Conservation (phyloP, 2,797 vertebrate species). For the Toxotes lorentzi region DNA sequence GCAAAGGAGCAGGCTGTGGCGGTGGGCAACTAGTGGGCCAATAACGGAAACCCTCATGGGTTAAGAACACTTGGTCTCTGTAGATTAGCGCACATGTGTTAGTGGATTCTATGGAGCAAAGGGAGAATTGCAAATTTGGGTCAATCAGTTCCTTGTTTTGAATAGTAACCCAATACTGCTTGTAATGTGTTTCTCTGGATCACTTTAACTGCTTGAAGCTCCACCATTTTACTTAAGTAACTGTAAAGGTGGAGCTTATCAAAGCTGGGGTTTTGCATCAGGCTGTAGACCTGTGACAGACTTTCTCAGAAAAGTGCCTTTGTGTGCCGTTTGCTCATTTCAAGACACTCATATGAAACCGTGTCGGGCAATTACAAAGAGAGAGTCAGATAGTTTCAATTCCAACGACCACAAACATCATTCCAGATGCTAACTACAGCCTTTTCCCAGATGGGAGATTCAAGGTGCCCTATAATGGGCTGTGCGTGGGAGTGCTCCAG, state of each 20-base stretch:
- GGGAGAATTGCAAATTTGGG: slow-evolving; percentile 37
- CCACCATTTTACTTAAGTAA: slow-evolving; percentile 24
- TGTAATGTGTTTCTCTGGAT: slow-evolving; percentile 17
- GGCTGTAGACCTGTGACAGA: neutral
- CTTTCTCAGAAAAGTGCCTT: slow-evolving; percentile 18
- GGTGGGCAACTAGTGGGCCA: slow-evolving; percentile 47
- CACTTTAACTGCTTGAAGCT: slow-evolving; percentile 17
- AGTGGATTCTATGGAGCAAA: slow-evolving; percentile 48
- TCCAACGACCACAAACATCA: slow-evolving; percentile 64
- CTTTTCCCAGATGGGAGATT: slow-evolving; percentile 67
- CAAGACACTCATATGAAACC: slow-evolving; percentile 20
- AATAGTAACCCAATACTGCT: neutral
- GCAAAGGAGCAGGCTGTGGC: slow-evolving; percentile 40
- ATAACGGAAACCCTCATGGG: slow-evolving; percentile 57
- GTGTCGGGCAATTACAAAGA: slow-evolving; percentile 56
- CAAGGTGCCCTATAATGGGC: slow-evolving; percentile 76
- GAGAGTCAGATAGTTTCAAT: slow-evolving; percentile 58
- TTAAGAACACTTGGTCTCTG: slow-evolving; percentile 66
- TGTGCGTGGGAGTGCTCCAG: slow-evolving; percentile 67
- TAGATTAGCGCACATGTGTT: slow-evolving; percentile 62
- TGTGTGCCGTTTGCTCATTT: slow-evolving; percentile 33
- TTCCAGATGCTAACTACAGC: slow-evolving; percentile 71
- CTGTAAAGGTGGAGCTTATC: slow-evolving; percentile 7
- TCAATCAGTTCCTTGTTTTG: slow-evolving; percentile 35
- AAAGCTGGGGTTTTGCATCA: slow-evolving; percentile 25